Conservation (phyloP, 1,140 invertebrate genomes). For the Leptestheria dahalacensis region DNA sequence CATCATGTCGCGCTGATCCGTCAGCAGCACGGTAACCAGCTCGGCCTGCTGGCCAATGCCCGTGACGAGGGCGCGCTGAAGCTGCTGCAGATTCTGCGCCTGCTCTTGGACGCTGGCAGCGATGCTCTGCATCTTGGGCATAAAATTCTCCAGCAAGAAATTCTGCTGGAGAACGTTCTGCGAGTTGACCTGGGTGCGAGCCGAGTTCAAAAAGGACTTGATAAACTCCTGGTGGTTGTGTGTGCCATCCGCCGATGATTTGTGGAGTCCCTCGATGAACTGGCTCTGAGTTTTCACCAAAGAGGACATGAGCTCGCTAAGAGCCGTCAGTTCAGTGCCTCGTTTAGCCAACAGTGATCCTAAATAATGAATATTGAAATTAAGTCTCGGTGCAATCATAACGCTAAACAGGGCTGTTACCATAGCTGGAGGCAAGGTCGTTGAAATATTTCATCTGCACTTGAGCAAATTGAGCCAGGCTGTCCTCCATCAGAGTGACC, state of each 20-base stretch:
- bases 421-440: conserved; percentile 9
- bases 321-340: conserved; percentile 9
- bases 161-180: conserved; percentile 10
- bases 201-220: conserved; percentile 8
- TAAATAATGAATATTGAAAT: background rate
- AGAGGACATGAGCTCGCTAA: conserved; percentile 13
- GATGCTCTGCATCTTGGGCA: conserved; percentile 11
- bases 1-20: conserved; percentile 9
- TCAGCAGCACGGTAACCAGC: conserved; percentile 11
- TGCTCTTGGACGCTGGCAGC: conserved; percentile 5
- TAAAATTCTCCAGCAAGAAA: conserved; percentile 10
- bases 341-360: conserved; percentile 14
- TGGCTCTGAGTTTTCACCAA: conserved; percentile 10
- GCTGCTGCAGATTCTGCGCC: conserved; percentile 9
- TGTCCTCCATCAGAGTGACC: conserved; percentile 17
- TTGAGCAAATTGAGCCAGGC: conserved; percentile 2
- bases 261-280: conserved; percentile 8
- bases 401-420: background rate
- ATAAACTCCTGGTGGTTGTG: conserved; percentile 12
- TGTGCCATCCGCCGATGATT: conserved; percentile 6
- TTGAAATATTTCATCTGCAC: conserved; percentile 17
- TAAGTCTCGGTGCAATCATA: background rate
- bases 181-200: conserved; percentile 1
- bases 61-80: conserved; percentile 5
- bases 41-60: conserved; percentile 6